Evolutionary conservation across 2,113 vertebrate genomes (phyloP).

Genomic region (Isurus oxyrinchus): DNA sequence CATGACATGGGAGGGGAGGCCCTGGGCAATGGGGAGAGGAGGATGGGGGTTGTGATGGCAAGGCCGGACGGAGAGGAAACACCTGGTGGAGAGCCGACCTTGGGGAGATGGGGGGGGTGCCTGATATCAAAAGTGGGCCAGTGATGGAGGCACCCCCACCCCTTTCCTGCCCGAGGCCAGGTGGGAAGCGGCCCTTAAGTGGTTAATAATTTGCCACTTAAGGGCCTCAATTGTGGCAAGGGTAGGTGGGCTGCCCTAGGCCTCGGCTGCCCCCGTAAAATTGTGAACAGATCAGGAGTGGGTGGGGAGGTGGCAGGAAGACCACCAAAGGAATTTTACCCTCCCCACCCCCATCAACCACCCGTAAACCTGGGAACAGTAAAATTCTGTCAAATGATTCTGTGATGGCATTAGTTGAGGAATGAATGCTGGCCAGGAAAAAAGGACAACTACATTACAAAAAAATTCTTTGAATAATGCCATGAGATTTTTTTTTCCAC

Average conservation of each 20-base stretch:
- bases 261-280: too few relatives aligned
- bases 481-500: neutral
- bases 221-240: too few relatives aligned
- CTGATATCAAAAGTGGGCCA: neutral
- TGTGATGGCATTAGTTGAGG: neutral
- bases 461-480: neutral
- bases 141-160: neutral
- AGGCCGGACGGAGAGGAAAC: neutral
- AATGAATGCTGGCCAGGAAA: neutral
- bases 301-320: too few relatives aligned
- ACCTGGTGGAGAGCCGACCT: neutral
- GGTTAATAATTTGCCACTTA: too few relatives aligned
- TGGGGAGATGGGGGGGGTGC: neutral
- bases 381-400: neutral
- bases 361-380: neutral
- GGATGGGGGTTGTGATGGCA: neutral
- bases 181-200: too few relatives aligned
- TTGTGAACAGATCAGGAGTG: too few relatives aligned
- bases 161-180: neutral
- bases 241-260: too few relatives aligned
- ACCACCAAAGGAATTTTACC: too few relatives aligned
- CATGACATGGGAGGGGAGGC: neutral
- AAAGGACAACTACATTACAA: neutral
- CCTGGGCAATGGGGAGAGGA: neutral
- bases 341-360: neutral